phyloP scores from a whole-genome alignment of 2,113 vertebrate genomes.

The Antechinus stuartii region DNA sequence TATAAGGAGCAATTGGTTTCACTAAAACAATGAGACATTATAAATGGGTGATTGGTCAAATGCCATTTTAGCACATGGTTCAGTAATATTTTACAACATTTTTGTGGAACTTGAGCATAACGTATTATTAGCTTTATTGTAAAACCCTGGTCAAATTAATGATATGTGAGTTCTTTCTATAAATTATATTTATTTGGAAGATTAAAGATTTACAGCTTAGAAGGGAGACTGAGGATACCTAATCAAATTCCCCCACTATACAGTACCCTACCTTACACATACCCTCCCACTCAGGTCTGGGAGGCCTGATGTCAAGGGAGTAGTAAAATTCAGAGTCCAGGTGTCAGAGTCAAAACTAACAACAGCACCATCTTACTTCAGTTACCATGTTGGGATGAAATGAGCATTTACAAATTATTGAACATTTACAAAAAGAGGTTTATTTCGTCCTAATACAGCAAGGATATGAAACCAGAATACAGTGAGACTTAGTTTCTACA shows the following conservation, averaged over 20 bases:
- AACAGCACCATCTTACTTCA: neutral
- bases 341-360: neutral
- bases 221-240: neutral
- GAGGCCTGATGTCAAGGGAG: neutral
- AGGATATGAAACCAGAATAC: neutral
- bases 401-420: neutral
- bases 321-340: neutral
- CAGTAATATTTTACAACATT: neutral
- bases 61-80: neutral
- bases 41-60: neutral
- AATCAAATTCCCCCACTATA: neutral
- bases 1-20: neutral
- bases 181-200: neutral
- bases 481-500: neutral
- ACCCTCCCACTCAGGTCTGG: neutral
- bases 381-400: neutral
- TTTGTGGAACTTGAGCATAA: neutral
- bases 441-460: neutral
- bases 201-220: neutral
- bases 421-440: neutral
- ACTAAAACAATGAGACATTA: neutral
- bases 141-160: neutral
- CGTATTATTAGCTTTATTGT: neutral
- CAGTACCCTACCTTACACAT: neutral
- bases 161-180: neutral